Conservation (phyloP, 30 jellyfish, hydroid and myxozoan species). For the Mastigias papua region DNA sequence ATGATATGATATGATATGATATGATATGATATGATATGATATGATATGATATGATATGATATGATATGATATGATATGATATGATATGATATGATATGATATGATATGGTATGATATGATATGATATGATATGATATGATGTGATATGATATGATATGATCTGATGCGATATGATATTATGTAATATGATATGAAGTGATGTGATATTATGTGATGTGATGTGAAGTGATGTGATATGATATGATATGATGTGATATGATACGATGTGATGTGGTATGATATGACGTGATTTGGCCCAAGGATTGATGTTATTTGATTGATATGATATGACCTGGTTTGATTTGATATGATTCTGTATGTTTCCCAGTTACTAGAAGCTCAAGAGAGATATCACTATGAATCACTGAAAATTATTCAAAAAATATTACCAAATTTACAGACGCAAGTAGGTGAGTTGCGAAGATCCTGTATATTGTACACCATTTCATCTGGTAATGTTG, state of each 20-base stretch:
- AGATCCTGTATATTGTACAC: too few relatives aligned
- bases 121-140: slow-evolving; percentile 17
- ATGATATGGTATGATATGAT: neutral
- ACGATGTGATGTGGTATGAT: neutral
- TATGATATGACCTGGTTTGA: neutral
- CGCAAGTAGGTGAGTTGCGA: slow-evolving; percentile 83
- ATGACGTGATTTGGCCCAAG: slow-evolving; percentile 5
- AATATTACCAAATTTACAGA: slow-evolving; percentile 71
- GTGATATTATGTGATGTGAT: slow-evolving; percentile 46
- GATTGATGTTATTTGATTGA: too few relatives aligned
- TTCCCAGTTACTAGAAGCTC: slow-evolving; percentile 94
- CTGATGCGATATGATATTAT: slow-evolving; percentile 6
- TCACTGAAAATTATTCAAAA: slow-evolving; percentile 71
- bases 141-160: slow-evolving; percentile 7
- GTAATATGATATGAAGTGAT: slow-evolving; percentile 27
- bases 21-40: neutral
- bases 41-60: neutral
- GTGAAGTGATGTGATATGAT: slow-evolving; percentile 36
- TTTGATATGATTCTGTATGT: neutral
- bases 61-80: neutral
- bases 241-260: slow-evolving; percentile 38
- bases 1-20: neutral
- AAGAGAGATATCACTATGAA: slow-evolving; percentile 88
- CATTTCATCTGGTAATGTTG: too few relatives aligned
- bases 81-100: neutral